Percentiles rank a stretch among this genome's conserved stretches.
Evolutionary conservation across 2,888 invertebrate genomes (phyloP).

Genomic region (Plutella xylostella): DNA sequence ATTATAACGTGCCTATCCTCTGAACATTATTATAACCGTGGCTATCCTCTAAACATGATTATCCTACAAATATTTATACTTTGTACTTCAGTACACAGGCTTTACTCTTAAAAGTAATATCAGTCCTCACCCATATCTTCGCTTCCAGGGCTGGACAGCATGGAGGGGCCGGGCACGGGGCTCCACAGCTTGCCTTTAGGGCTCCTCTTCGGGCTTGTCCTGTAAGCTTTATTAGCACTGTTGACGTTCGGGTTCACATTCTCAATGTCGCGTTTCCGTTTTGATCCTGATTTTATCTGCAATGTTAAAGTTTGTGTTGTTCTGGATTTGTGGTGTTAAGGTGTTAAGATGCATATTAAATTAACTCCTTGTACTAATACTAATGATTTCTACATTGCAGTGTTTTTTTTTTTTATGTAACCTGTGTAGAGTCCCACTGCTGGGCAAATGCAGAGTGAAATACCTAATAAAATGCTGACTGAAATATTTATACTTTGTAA

Average conservation of each 20-base stretch:
- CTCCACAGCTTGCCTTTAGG: constrained; percentile 25
- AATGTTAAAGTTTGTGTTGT: neutral
- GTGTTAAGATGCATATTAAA: too few relatives aligned
- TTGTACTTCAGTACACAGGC: too few relatives aligned
- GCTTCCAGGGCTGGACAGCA: constrained; percentile 35
- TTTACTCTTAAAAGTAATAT: too few relatives aligned
- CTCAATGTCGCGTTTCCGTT: constrained; percentile 48
- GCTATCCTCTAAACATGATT: too few relatives aligned
- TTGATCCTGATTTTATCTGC: constrained; percentile 31
- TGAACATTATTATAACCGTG: too few relatives aligned
- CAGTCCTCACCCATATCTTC: fast-evolving
- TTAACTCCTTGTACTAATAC: too few relatives aligned
- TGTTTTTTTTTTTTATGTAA: neutral
- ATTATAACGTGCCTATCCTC: too few relatives aligned
- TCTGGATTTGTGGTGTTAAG: too few relatives aligned
- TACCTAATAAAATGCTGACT: neutral
- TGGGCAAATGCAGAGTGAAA: neutral
- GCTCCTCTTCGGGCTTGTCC: constrained; percentile 23
- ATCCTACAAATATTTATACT: too few relatives aligned
- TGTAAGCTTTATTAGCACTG: constrained; percentile 26
- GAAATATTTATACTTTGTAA: neutral
- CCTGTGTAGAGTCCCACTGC: neutral
- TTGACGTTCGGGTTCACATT: constrained; percentile 53
- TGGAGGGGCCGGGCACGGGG: constrained; percentile 37
- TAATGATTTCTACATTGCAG: neutral